phyloP scores from a whole-genome alignment of 2,797 vertebrate genomes.

The Galagoides demidoff region DNA sequence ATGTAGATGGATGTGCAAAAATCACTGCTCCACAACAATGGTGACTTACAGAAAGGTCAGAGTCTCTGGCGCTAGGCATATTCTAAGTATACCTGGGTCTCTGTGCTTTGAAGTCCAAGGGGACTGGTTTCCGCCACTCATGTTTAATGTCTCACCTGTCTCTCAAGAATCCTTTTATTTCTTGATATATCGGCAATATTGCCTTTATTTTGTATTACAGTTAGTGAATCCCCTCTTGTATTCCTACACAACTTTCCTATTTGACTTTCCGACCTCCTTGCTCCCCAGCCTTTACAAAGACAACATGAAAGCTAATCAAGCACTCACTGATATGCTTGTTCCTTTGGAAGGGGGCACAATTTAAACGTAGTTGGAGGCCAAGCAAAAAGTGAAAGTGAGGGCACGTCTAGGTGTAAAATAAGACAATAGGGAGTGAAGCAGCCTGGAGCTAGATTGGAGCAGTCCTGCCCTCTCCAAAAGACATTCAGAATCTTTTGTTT shows the following conservation, averaged over 20 bases:
- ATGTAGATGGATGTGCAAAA: background rate
- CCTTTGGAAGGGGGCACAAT: background rate
- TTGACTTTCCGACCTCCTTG: background rate
- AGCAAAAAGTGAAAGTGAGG: slow-evolving; percentile 21
- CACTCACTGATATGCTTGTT: background rate
- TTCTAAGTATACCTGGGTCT: background rate
- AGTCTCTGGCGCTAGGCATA: background rate
- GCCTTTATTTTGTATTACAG: background rate
- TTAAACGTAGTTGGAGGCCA: background rate
- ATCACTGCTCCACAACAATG: background rate
- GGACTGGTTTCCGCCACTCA: background rate
- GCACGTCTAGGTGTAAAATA: background rate
- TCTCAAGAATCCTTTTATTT: slow-evolving; percentile 37
- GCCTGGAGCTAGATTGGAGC: background rate
- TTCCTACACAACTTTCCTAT: background rate
- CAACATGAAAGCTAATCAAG: background rate
- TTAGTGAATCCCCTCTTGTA: background rate
- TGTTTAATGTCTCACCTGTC: slow-evolving; percentile 25
- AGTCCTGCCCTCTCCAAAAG: background rate
- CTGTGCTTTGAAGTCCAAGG: background rate
- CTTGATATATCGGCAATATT: background rate
- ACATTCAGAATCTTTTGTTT: background rate
- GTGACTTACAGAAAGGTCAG: background rate
- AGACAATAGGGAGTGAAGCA: background rate
- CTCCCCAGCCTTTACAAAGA: background rate